phyloP scores from a whole-genome alignment of 2,888 invertebrate species.

The Synergus gifuensis region DNA sequence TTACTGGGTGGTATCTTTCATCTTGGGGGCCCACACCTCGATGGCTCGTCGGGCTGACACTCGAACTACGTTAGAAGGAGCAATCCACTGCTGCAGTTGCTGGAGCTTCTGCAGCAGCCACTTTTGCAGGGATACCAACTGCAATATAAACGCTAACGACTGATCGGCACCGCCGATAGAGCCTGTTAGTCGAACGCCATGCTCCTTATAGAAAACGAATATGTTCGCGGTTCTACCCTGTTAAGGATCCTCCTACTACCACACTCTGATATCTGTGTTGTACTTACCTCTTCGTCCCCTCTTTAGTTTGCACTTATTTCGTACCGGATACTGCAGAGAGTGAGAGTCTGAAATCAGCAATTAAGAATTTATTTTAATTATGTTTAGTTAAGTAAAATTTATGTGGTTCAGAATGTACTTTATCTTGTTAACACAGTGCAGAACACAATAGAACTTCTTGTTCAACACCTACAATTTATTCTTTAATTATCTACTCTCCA shows the following conservation, averaged over 20 bases:
- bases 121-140: constrained; percentile 59
- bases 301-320: background rate
- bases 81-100: constrained; percentile 49
- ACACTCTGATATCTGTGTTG: constrained; percentile 63
- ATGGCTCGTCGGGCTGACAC: constrained; percentile 61
- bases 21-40: constrained; percentile 66
- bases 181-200: constrained; percentile 70
- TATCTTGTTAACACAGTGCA: too few relatives aligned
- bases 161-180: constrained; percentile 67
- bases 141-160: constrained; percentile 68
- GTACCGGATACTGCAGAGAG: background rate
- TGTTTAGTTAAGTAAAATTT: too few relatives aligned
- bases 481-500: too few relatives aligned
- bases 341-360: background rate
- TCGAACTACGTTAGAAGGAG: constrained; percentile 52
- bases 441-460: too few relatives aligned
- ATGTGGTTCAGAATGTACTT: too few relatives aligned
- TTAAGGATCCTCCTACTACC: constrained; percentile 52
- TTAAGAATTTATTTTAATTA: too few relatives aligned
- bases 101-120: constrained; percentile 47
- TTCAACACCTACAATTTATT: too few relatives aligned
- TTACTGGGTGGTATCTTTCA: constrained; percentile 70
- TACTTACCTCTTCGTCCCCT: background rate
- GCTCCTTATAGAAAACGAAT: constrained; percentile 69
- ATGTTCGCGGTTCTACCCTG: constrained; percentile 63